Conservation (phyloP, 2,113 vertebrate genomes). For the Chrysemys picta region DNA sequence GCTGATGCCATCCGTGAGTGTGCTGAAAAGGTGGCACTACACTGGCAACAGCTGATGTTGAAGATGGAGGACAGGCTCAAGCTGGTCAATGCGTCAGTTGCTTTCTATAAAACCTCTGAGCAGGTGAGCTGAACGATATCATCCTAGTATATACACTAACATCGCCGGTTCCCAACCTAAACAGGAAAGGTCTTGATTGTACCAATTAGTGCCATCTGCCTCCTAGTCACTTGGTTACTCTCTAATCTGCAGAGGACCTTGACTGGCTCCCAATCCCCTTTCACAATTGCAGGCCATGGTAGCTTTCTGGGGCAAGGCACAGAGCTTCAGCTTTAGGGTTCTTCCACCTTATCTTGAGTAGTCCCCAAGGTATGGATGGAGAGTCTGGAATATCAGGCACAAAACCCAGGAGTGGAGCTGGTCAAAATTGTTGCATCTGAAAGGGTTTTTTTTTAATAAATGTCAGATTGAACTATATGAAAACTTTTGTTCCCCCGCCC, state of each 20-base stretch:
- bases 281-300: not conserved
- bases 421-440: not conserved
- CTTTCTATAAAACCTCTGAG: conserved; percentile 99
- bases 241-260: not conserved
- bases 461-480: not conserved
- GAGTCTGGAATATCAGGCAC: not conserved
- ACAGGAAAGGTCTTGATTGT: not conserved
- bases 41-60: conserved; percentile 99
- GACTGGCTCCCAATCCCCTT: not conserved
- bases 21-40: conserved; percentile 95
- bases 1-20: conserved; percentile 93
- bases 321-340: not conserved
- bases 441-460: not conserved
- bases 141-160: not conserved
- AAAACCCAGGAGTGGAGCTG: not conserved
- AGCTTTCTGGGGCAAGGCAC: not conserved
- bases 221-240: not conserved
- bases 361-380: not conserved
- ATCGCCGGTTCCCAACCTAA: not conserved
- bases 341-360: not conserved
- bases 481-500: not conserved
- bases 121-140: conserved; percentile 83
- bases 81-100: conserved; percentile 96
- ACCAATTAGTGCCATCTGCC: not conserved
- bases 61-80: conserved; percentile 99